Base-by-base conservation (phyloP, 2,113 vertebrate genomes). In the Corythoichthys intestinalis region DNA sequence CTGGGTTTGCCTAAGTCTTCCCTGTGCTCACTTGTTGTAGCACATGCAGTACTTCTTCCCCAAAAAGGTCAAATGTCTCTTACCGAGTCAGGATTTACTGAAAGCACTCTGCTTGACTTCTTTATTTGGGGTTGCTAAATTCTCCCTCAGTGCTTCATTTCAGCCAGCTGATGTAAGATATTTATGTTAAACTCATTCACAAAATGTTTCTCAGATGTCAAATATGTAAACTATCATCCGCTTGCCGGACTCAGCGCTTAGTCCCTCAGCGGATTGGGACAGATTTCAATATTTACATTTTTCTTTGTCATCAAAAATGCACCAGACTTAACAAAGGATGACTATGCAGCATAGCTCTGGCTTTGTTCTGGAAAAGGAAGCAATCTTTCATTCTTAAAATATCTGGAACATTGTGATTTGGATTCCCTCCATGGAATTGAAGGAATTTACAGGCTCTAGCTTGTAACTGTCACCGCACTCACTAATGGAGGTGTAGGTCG, bases 221-320 rank as follows among this genome's bases (percentile, higher is more conserved):
- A 91, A 84, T 90, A 92, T 90, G 82, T 87, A 87, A 86, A 90
- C 84, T 70, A 38, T 56, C 75, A 83, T 89, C 83, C 87, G 83
- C 67, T 69, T 67, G 71, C 65, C 78, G 80, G 81, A 76, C 73
- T 70, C 67, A 63, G 76, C 89, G 88, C 78, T 80, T 82, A 81
- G 83, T 84, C 80, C 83, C 84, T 48, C 75, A 52, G 84, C 74
- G 83, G 83, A 85, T 81, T 86, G 90, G 89, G 90, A 87, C 90
- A 87, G 75, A 78, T 91, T 93, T 94, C 91, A 95, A 95, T 94
- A 95, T 95, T 96, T 96, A 93, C 92, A 93, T 91, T 88, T 79
- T 94, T 93, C 83, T 61, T 72, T 84, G 71, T 83, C 88, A 91
- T 89, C 81, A 91, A 86, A 39, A 92, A 92, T 89, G 88, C 84